A percentile compares a stretch with the other conserved stretches of the same genome.
These are phyloP conservation scores for Microcebus griseorufus DNA, from an alignment of 2,113 vertebrate genomes.

Conservation along the genomic window DNA sequence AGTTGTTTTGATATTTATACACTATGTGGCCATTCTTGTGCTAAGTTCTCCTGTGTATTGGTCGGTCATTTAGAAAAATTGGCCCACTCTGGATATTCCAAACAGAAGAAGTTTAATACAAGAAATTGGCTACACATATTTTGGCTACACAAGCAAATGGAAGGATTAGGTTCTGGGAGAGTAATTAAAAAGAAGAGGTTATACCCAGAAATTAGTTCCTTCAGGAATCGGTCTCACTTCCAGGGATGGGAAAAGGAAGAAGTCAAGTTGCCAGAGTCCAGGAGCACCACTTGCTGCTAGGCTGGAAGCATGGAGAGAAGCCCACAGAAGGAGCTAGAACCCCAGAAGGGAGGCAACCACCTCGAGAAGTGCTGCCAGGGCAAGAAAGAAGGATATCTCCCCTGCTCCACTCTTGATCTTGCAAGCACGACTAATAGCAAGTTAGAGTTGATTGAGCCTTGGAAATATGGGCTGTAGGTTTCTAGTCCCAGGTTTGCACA, in stretches of 20 bases:
- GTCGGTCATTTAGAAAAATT: neutral
- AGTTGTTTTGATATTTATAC: conserved; percentile 19
- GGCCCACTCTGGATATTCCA: neutral
- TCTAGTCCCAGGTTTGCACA: neutral
- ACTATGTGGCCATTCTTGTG: neutral
- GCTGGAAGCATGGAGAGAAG: neutral
- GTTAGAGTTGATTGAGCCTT: neutral
- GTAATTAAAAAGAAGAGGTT: neutral
- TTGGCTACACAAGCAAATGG: neutral
- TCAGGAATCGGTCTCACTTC: neutral
- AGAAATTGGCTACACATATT: neutral
- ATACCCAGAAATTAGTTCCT: neutral
- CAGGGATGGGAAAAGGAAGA: neutral
- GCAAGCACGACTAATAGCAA: neutral
- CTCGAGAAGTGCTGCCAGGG: neutral
- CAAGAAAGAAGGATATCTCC: neutral
- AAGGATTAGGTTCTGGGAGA: neutral
- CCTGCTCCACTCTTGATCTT: neutral
- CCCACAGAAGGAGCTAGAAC: neutral
- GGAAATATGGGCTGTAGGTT: neutral
- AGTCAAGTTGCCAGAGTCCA: neutral
- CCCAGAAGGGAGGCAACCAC: neutral
- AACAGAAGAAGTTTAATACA: conserved; percentile 12
- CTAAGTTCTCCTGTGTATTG: neutral
- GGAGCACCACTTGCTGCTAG: neutral